Evolutionary conservation across 2,113 vertebrate genomes (phyloP).

Genomic region (Mobula birostris): DNA sequence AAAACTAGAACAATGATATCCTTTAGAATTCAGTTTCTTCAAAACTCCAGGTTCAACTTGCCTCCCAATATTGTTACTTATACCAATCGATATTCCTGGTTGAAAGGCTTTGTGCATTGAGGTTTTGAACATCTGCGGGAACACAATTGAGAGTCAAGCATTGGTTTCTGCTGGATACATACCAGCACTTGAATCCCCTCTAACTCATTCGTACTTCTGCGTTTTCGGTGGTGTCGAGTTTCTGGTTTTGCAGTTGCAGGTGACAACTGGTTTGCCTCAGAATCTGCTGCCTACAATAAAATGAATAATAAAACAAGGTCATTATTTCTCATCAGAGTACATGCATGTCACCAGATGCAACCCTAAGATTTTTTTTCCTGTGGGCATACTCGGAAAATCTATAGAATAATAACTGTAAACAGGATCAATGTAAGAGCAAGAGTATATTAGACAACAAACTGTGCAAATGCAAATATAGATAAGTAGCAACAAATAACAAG

Average conservation of each 20-base stretch:
- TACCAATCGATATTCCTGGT: background rate
- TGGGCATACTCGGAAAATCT: no score
- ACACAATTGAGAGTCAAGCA: background rate
- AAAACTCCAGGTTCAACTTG: background rate
- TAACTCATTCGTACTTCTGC: background rate
- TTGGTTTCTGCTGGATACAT: background rate
- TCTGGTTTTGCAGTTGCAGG: background rate
- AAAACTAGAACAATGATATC: background rate
- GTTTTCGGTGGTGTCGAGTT: background rate
- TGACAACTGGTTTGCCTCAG: background rate
- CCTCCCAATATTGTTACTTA: background rate
- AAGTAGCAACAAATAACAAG: no score
- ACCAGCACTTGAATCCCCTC: constrained; percentile 19
- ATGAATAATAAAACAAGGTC: background rate
- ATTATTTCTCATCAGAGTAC: background rate
- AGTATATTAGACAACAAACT: no score
- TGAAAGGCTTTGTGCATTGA: background rate
- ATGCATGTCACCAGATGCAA: no score
- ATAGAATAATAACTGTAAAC: no score
- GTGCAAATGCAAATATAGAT: no score
- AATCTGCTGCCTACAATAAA: background rate
- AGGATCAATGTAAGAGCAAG: no score
- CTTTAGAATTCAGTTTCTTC: background rate
- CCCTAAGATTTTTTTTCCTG: no score
- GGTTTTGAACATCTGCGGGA: background rate